Base-by-base conservation (phyloP, 2,113 vertebrate species). In the Dicrurus megarhynchus region DNA sequence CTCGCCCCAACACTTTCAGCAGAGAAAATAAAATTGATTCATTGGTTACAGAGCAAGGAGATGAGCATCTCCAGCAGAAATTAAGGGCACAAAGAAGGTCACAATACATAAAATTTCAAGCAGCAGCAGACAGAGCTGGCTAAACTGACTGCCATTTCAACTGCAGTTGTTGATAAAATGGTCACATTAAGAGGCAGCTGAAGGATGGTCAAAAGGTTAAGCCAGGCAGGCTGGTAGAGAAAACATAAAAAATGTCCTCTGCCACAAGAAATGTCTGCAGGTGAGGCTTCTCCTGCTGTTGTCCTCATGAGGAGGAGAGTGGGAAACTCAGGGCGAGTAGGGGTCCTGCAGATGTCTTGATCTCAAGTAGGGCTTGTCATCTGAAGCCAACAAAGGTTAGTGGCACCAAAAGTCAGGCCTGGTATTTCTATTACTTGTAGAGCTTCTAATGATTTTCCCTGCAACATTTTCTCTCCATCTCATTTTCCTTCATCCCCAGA, bases 31-130 rank as follows among this genome's bases (percentile, higher is more conserved):
- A 97, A 88, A 93, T 77, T 90, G 93, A 93, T 88, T 65, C 57
- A 82, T 42, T 90, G 49, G n/a, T 78, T 93, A 89, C 65, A 93
- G 60, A 21, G 26, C 74, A 94, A 65, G 39, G 35, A 79, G 88
- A 75, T 73, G 81, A 95, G 63, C 91, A 93, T 89, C 89, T 89
- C 78, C 42, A 87, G 87, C 81, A 94, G 86, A 92, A 96, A 96
- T 93, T 93, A 96, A 96, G 84, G 93, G 93, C 88, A 81, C 68
- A 73, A 88, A 77, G 79, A 96, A 96, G 95, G 96, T 95, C 88
- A 90, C 1, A 16, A 89, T 47, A 70, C 67, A 89, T 74, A 95
- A 84, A 86, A 84, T 70, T 85, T 64, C 60, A 89, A 73, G 84
- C 41, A 63, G 63, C 33, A 64, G 68, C 60, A 89, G 79, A 59